phyloP scores from a whole-genome alignment of 2,797 vertebrate species.

The Vultur gryphus region DNA sequence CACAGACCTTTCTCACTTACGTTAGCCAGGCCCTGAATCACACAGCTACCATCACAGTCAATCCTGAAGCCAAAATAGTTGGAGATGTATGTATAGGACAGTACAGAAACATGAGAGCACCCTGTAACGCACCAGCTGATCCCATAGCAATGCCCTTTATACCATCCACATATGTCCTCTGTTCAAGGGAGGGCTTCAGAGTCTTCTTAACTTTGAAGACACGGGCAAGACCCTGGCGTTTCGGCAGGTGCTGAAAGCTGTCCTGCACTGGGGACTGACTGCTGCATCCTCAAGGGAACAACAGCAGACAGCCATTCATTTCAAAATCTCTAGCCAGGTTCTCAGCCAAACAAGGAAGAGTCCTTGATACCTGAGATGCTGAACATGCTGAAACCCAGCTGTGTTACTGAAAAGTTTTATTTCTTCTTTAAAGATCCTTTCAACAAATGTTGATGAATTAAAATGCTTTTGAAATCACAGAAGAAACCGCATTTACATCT shows the following conservation, averaged over 20 bases:
- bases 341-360: not conserved
- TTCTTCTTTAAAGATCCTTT: not conserved
- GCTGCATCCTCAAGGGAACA: not conserved
- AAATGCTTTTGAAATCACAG: not conserved
- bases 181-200: not conserved
- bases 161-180: not conserved
- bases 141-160: not conserved
- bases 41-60: fast-evolving
- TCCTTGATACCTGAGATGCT: not conserved
- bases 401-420: not conserved
- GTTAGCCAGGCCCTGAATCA: not conserved
- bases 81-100: fast-evolving
- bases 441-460: not conserved
- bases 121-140: not conserved
- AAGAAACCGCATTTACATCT: not conserved
- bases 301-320: not conserved
- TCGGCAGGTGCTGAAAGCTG: not conserved
- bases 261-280: not conserved
- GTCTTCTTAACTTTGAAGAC: not conserved
- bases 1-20: not conserved
- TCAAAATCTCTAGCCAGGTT: not conserved
- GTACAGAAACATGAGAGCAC: not conserved
- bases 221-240: not conserved
- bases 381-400: slow-evolving; percentile 1
- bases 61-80: not conserved